phyloP scores from a whole-genome alignment of 2,797 vertebrate species.

The Carapus acus region DNA sequence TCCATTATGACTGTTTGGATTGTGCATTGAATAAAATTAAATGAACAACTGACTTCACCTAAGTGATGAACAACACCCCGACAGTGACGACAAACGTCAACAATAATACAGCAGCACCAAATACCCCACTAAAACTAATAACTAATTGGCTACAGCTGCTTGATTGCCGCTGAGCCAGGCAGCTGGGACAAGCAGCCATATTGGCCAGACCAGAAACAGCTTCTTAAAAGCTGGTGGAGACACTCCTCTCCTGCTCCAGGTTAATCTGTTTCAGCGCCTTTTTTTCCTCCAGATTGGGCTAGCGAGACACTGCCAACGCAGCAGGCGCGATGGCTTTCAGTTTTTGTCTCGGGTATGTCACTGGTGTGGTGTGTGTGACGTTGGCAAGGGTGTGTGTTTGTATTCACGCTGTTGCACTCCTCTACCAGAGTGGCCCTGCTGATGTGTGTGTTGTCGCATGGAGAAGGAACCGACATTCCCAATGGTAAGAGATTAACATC shows the following conservation, averaged over 20 bases:
- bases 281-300: slow-evolving; percentile 34
- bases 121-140: too few relatives aligned
- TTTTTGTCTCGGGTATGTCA: slow-evolving; percentile 35
- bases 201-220: not conserved
- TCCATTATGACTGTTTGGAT: too few relatives aligned
- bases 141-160: not conserved
- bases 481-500: slow-evolving; percentile 34
- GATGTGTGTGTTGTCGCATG: slow-evolving; percentile 16
- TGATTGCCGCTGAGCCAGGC: not conserved
- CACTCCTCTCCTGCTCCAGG: not conserved
- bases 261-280: slow-evolving; percentile 4
- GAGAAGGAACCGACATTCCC: slow-evolving; percentile 3
- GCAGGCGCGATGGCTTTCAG: slow-evolving; percentile 43
- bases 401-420: not conserved
- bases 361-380: accelerated
- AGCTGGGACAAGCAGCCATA: not conserved
- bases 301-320: slow-evolving; percentile 48
- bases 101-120: too few relatives aligned
- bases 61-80: too few relatives aligned
- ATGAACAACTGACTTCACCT: too few relatives aligned
- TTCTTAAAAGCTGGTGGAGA: slow-evolving; percentile 20
- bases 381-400: not conserved
- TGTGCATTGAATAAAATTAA: too few relatives aligned
- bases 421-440: slow-evolving; percentile 42
- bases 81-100: too few relatives aligned